A percentile compares a stretch with the other conserved stretches of the same genome.
Conservation (phyloP, 2,888 invertebrate species). For the Cheilosia scutellata region DNA sequence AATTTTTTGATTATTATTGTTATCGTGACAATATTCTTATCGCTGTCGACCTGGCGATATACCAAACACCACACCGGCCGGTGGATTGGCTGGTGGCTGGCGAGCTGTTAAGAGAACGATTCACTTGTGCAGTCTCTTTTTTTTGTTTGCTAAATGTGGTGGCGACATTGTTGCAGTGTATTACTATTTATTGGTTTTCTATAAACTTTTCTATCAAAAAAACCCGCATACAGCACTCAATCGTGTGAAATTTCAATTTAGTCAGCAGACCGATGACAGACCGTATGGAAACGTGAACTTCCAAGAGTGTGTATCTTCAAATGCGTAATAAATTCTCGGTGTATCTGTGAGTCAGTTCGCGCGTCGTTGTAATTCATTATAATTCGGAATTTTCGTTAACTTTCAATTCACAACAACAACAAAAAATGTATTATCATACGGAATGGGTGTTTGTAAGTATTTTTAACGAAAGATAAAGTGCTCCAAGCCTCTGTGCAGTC, state of each 20-base stretch:
- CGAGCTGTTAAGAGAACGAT: constrained; percentile 5
- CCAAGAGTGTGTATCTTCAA: constrained; percentile 10
- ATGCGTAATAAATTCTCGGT: constrained; percentile 18
- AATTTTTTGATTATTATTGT: constrained; percentile 24
- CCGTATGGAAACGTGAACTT: background rate
- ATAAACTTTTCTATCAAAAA: constrained; percentile 6
- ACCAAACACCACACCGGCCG: background rate
- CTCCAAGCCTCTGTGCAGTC: background rate
- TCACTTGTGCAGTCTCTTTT: constrained; percentile 21
- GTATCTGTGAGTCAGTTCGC: constrained; percentile 5
- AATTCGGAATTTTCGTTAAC: background rate
- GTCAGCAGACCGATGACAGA: constrained; percentile 45
- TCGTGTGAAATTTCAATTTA: constrained; percentile 34
- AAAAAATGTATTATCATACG: constrained; percentile 80
- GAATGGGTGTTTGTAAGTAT: constrained; percentile 83
- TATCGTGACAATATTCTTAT: constrained; percentile 31
- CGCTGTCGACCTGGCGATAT: background rate
- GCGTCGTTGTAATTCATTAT: constrained; percentile 22
- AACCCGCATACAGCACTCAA: background rate
- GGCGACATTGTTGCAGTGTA: background rate
- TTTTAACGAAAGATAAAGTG: background rate
- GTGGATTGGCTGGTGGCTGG: no score
- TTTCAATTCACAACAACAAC: background rate
- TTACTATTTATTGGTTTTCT: constrained; percentile 42
- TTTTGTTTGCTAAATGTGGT: constrained; percentile 6